Conservation (phyloP, 2,113 vertebrate genomes). For the Ginglymostoma cirratum region DNA sequence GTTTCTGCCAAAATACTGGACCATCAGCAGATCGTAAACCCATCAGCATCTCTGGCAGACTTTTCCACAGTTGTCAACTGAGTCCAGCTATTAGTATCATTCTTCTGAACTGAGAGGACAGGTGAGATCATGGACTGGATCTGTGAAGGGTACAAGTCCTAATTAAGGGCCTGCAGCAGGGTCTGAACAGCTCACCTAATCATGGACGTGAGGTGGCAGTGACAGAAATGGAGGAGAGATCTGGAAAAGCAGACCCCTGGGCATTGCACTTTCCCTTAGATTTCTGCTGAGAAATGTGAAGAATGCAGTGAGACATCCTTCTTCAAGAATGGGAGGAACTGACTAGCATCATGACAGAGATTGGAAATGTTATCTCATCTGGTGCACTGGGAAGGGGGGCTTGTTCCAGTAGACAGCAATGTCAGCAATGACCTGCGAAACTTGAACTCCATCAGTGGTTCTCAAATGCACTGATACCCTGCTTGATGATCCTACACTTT, state of each 20-base stretch:
- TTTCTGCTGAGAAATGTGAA: background rate
- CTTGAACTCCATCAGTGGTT: background rate
- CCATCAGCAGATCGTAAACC: background rate
- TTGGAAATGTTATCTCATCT: background rate
- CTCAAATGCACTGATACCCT: background rate
- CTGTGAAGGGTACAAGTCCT: background rate
- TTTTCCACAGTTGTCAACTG: background rate
- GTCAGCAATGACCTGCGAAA: background rate
- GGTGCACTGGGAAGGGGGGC: background rate
- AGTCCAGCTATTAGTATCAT: background rate
- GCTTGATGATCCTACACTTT: background rate
- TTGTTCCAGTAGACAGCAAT: background rate
- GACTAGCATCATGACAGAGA: background rate
- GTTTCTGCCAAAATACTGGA: background rate
- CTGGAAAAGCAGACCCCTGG: background rate
- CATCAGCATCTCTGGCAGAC: background rate
- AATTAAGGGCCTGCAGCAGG: background rate
- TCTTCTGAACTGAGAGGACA: too few relatives aligned
- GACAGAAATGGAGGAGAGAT: background rate
- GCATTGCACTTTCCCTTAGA: background rate
- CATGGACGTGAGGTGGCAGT: too few relatives aligned
- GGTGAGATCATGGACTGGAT: background rate
- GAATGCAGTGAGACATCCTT: background rate
- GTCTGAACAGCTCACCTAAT: background rate
- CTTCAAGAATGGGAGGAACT: background rate